Evolutionary conservation across 2,113 vertebrate species (phyloP), one percentile per base, ranked within the genome.

Genomic region (Natator depressus): DNA sequence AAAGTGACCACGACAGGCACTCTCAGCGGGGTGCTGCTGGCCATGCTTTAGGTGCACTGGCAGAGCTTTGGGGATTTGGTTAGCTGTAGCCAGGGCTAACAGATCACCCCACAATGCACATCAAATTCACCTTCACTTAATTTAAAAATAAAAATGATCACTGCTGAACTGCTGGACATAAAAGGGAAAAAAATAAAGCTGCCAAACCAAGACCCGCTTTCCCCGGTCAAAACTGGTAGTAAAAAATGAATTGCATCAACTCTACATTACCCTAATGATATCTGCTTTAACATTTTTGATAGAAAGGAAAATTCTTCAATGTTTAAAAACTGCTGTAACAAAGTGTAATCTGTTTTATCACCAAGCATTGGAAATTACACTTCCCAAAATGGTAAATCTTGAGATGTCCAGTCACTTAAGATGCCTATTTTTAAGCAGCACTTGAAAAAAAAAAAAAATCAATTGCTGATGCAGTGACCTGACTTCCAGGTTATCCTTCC

Each of bases 31-130:
- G 31, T 17, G 29, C 62, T 69, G 55, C 55, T 57, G 29, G 24
- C 14, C 62, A n/a, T 0, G 2, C 38, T 10, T 22, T 69, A 69
- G 20, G 24, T 42, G 57, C 24, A 49, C 0, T 4, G 10, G 81
- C 14, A 22, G 24, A 29, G 10, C 62, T 51, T 1, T 22, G 7
- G 12, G 42, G 10, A 2, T 76, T n/a, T 75, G 54, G 38, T 57
- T 83, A 78, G 17, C 49, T 82, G 65, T 72, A 80, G 22, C 8
- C 57, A 9, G 3, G 88, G n/a, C 17, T 55, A 92, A 80, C 14
- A 84, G 20, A 42, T n/a, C 93, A 87, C 5, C 4, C 53, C 19
- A 81, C 49, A 42, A 54, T 42, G 5, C 6, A 31, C 1, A 84
- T 2, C 47, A 17, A 55, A 51, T 13, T 2, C 83, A 81, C 10